Conservation (phyloP, 2,113 vertebrate species). For the Scalopus aquaticus region DNA sequence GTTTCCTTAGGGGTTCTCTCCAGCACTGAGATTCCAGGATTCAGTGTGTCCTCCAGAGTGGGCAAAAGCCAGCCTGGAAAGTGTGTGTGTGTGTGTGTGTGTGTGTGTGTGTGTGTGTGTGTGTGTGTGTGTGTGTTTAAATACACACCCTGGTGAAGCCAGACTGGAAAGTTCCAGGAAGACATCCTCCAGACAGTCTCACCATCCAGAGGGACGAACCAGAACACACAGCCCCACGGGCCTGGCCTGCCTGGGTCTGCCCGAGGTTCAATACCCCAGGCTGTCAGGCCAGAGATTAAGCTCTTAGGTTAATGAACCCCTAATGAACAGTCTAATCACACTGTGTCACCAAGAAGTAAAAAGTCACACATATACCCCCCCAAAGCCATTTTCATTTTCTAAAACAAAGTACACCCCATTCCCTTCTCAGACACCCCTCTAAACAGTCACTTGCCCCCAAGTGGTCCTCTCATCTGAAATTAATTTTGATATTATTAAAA, state of each 20-base stretch:
- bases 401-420: neutral
- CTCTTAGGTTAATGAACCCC: neutral
- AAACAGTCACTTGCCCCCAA: neutral
- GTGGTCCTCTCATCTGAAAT: neutral
- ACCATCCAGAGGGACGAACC: neutral
- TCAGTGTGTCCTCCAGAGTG: neutral
- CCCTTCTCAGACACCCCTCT: neutral
- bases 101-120: neutral
- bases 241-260: neutral
- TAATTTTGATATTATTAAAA: neutral
- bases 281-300: neutral
- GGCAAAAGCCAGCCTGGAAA: no score
- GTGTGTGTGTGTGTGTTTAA: neutral
- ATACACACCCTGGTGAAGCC: neutral
- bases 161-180: conserved; percentile 40
- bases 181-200: conserved; percentile 10
- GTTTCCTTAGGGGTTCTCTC: neutral
- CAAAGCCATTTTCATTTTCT: neutral
- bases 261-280: no score
- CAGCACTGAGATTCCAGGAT: neutral
- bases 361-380: neutral
- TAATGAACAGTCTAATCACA: neutral
- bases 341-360: neutral
- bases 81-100: neutral
- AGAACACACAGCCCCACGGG: neutral